Evolutionary conservation across 2,797 vertebrate species (phyloP).

Genomic region (Corythornis leucogaster): DNA sequence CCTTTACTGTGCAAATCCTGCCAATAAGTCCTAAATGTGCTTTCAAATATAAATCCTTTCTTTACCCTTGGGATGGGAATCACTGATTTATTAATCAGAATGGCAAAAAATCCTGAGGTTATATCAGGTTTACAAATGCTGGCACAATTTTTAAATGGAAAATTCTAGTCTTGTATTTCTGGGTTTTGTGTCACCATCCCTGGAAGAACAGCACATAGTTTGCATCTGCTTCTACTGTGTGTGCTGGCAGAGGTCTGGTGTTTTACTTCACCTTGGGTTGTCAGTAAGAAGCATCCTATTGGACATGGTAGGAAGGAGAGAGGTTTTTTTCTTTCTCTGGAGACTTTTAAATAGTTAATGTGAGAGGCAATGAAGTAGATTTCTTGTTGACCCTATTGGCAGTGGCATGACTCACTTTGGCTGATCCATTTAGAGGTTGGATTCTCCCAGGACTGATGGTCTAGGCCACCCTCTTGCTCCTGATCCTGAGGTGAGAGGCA

Average conservation of each 20-base stretch:
- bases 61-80: constrained; percentile 24
- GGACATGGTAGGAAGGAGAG: neutral
- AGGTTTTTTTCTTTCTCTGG: neutral
- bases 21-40: constrained; percentile 57
- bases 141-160: constrained; percentile 22
- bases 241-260: neutral
- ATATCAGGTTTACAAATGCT: constrained; percentile 32
- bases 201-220: neutral
- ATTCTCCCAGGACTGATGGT: neutral
- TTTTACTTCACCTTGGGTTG: neutral
- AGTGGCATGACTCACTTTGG: neutral
- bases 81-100: constrained; percentile 53
- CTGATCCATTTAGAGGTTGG: neutral
- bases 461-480: neutral
- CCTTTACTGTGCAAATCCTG: constrained; percentile 31
- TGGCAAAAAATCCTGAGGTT: constrained; percentile 35
- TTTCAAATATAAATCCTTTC: constrained; percentile 64
- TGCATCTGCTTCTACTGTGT: neutral
- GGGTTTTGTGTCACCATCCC: neutral
- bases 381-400: neutral
- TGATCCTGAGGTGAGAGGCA: neutral
- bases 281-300: neutral
- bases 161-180: neutral
- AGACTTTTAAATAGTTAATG: neutral
- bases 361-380: neutral